Base-by-base conservation (phyloP, 2,888 invertebrate genomes). In the Argyra leucocephala region DNA sequence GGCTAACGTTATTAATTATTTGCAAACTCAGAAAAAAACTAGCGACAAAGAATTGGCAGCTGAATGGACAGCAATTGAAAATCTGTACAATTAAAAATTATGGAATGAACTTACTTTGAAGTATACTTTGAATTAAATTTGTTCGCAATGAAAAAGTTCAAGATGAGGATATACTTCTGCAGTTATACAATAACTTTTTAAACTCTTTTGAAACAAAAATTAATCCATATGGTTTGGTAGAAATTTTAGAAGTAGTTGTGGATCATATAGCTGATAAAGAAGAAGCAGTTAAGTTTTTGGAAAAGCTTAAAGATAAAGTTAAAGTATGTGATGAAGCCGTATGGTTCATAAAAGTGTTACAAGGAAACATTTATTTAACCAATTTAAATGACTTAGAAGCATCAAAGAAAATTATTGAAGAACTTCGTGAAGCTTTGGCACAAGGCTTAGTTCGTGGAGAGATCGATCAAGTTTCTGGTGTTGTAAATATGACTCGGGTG, bases 21-120 rank as follows among this genome's bases (percentile, higher is more conserved):
- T 92, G 76, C 81, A 86, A 64, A 85, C 87, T 80, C 90, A 90
- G 81, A 91, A 88, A 77, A 84, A 88, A 80, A 85, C 87, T 63
- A 78, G 86, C 21, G 86, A 89, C 67, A 88, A 89, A 71, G 90
- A 91, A 74, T 80, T 93, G 73, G 90, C 93, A 1, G 80, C 87
- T 63, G 91, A 94, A 81, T 96, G 95, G 95, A 88, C 89, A 7
- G 85, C 88, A 74, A 81, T 96, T 69, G 96, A 96, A 78, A 94
- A 95, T 78, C 82, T 93, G 64, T 89, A 96, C 80, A 93, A 91
- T 76, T 96, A 95, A 83, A 93, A 90, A 81, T 83, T 97, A 81
- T 97, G 96, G 96, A 96, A 97, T 82, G 96, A 97, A 80, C 80
- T 97, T 70, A 96, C 97, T 1, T 81, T 96, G 64, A 90, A 91